Evolutionary conservation across 2,797 vertebrate genomes (phyloP).

Genomic region (Gymnothorax reevesii): DNA sequence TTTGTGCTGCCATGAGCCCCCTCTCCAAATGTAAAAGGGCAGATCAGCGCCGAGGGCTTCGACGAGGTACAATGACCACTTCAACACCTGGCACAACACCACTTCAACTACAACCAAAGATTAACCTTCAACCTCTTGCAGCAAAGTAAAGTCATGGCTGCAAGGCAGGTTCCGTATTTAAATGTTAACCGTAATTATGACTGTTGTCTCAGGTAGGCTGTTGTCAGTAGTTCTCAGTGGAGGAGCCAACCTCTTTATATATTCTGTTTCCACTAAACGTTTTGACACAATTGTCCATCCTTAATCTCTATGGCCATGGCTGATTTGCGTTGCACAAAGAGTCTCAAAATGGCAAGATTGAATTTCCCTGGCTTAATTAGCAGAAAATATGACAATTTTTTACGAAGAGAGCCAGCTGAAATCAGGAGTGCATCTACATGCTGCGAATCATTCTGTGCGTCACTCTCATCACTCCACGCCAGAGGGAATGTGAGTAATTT

Average conservation of each 20-base stretch:
- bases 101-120: too few relatives aligned
- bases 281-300: constrained; percentile 32
- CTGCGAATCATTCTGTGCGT: not conserved
- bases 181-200: not conserved
- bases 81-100: too few relatives aligned
- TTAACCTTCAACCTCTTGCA: too few relatives aligned
- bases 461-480: not conserved
- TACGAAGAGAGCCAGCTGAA: not conserved
- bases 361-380: constrained; percentile 27
- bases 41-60: too few relatives aligned
- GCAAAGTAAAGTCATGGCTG: too few relatives aligned
- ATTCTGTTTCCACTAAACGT: constrained; percentile 12
- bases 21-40: too few relatives aligned
- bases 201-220: not conserved
- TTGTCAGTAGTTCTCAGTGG: not conserved
- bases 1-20: too few relatives aligned
- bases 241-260: constrained; percentile 34
- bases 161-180: not conserved
- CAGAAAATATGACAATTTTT: constrained; percentile 8
- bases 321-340: constrained; percentile 5
- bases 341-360: constrained; percentile 33
- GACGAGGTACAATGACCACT: too few relatives aligned
- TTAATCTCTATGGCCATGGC: constrained; percentile 37
- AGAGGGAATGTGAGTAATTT: not conserved
- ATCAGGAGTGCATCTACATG: not conserved